These are phyloP conservation scores for Cryptotis parvus DNA, from an alignment of 2,113 vertebrate species.

Conservation along the genomic window DNA sequence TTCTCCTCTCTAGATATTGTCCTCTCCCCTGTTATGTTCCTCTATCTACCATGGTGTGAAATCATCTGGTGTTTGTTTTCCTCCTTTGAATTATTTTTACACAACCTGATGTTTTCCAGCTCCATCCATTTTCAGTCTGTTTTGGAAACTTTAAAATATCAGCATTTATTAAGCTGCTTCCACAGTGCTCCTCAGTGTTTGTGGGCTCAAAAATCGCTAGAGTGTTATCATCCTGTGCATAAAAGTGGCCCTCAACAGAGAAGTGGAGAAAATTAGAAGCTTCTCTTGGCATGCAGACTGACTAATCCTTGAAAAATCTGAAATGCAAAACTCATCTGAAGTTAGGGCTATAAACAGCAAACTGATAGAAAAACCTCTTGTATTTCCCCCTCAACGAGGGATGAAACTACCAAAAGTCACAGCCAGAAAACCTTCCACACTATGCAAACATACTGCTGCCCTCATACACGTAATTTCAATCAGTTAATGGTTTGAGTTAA, in stretches of 20 bases:
- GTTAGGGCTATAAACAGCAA: not conserved
- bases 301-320: not conserved
- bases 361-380: not conserved
- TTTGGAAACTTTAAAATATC: slow-evolving; percentile 19
- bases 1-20: too few relatives aligned
- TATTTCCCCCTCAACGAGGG: not conserved
- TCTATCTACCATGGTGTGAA: too few relatives aligned
- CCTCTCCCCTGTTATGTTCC: too few relatives aligned
- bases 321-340: slow-evolving; percentile 38
- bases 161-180: not conserved
- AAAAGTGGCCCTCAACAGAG: not conserved
- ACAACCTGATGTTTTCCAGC: too few relatives aligned
- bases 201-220: not conserved
- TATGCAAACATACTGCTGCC: rapidly evolving
- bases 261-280: slow-evolving; percentile 24
- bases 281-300: not conserved
- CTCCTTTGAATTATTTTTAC: too few relatives aligned
- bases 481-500: slow-evolving; percentile 15
- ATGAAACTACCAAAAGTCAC: not conserved
- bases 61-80: too few relatives aligned
- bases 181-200: not conserved
- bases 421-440: not conserved
- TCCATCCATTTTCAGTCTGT: not conserved
- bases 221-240: not conserved
- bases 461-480: not conserved